These are phyloP conservation scores for honey bee (Apis mellifera) DNA, from an alignment of 1,140 invertebrate genomes.

Conservation along the genomic window DNA sequence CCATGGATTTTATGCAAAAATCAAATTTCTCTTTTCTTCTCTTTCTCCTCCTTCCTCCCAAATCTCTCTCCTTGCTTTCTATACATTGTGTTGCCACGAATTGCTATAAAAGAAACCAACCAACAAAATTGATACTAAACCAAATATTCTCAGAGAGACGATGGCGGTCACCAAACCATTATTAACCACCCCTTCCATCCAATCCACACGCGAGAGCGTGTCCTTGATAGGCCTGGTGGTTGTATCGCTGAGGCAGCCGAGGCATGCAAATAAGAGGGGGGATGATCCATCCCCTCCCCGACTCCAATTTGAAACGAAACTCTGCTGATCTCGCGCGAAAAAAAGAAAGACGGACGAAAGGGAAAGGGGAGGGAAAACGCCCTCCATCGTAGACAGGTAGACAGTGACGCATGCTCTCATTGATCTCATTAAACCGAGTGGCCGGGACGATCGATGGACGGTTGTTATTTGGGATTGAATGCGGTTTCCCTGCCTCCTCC, in stretches of 20 bases:
- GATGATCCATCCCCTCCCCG: not conserved
- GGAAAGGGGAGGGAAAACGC: too few species aligned
- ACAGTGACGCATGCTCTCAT: conserved; percentile 27
- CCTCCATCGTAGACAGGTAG: not conserved
- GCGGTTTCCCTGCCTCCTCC: not conserved
- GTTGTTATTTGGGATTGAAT: conserved; percentile 25
- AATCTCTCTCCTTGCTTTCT: too few species aligned
- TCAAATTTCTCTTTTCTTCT: too few species aligned
- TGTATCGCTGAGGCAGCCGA: conserved; percentile 31
- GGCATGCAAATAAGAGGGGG: conserved; percentile 3
- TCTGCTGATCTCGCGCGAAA: conserved; percentile 8
- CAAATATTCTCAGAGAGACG: too few species aligned
- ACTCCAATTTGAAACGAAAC: conserved; percentile 23
- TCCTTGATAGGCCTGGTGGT: too few species aligned
- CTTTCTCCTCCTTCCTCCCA: too few species aligned
- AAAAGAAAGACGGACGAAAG: not conserved
- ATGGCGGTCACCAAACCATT: conserved; percentile 8
- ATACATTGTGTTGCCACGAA: too few species aligned
- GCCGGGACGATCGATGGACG: conserved; percentile 4
- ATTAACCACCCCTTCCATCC: not conserved
- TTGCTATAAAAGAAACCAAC: too few species aligned
- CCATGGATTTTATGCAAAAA: too few species aligned
- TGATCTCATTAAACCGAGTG: conserved; percentile 22
- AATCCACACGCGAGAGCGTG: conserved; percentile 21
- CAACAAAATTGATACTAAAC: too few species aligned